Evolutionary conservation across 2,888 invertebrate genomes (phyloP).

Genomic region (Helicoverpa assulta): DNA sequence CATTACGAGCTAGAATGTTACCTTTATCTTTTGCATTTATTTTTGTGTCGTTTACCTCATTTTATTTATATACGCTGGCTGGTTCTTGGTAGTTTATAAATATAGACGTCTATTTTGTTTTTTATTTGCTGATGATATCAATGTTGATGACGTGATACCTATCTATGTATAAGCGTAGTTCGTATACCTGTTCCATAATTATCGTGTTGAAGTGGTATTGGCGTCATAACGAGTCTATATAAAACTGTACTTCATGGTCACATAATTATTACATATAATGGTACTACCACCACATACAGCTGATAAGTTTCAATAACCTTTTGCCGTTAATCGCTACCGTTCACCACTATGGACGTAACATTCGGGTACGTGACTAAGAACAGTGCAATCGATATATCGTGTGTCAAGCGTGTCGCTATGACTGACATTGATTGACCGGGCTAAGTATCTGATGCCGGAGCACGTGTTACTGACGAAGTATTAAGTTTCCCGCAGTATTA

Average conservation of each 20-base stretch:
- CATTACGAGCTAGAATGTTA: neutral
- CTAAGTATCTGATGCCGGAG: conserved; percentile 39
- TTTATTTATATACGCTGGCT: neutral
- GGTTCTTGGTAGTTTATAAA: neutral
- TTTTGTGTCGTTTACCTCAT: neutral
- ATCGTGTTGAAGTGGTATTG: no score
- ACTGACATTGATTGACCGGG: conserved; percentile 50
- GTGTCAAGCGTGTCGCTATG: conserved; percentile 45
- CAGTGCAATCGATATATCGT: conserved; percentile 38
- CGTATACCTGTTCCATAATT: no score
- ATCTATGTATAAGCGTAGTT: no score
- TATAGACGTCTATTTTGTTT: neutral
- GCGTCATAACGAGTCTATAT: no score
- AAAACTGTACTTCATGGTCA: no score
- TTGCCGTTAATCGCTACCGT: neutral
- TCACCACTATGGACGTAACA: neutral
- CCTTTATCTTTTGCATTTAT: neutral
- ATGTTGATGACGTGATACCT: no score
- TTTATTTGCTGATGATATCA: neutral
- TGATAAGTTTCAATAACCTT: neutral
- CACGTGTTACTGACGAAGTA: conserved; percentile 20
- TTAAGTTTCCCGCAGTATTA: no score
- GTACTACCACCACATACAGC: neutral
- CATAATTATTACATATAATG: no score
- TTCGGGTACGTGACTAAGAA: conserved; percentile 27